Conservation (phyloP, 2,113 vertebrate genomes). For the Pachyramphus minor region DNA sequence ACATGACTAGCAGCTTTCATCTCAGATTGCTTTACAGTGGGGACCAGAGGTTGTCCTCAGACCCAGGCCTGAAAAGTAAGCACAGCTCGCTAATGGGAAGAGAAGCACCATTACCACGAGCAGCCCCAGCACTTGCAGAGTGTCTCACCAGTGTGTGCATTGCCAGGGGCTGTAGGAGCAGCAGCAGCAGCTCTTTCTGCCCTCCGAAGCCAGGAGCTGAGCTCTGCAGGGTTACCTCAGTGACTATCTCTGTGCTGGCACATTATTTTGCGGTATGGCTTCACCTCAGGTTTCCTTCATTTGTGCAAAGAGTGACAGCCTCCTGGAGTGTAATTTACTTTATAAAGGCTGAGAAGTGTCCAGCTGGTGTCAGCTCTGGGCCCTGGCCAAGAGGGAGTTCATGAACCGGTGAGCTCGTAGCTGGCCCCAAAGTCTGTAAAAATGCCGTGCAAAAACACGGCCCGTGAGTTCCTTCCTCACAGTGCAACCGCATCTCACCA, state of each 20-base stretch:
- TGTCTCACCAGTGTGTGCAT: neutral
- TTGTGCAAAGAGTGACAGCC: neutral
- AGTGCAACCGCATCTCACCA: neutral
- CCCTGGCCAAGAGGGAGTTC: neutral
- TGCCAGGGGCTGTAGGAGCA: neutral
- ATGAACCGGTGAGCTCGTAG: neutral
- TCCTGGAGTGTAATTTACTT: conserved; percentile 27
- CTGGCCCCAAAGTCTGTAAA: neutral
- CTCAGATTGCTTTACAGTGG: neutral
- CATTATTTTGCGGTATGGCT: neutral
- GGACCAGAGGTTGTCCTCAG: neutral
- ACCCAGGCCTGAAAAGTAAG: neutral
- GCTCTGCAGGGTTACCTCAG: neutral
- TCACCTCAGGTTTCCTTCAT: neutral
- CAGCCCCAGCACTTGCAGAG: neutral
- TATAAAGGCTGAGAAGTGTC: conserved; percentile 29
- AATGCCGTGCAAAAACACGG: neutral
- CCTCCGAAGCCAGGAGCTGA: neutral
- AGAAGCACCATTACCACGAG: neutral
- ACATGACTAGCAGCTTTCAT: neutral
- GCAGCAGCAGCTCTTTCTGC: neutral
- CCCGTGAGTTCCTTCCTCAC: neutral
- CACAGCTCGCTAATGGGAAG: neutral
- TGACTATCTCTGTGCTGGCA: neutral
- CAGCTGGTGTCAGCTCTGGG: conserved; percentile 34